Evolutionary conservation across 2,888 invertebrate genomes (phyloP), one percentile per base, ranked within the genome.

Genomic region (Candidula unifasciata): DNA sequence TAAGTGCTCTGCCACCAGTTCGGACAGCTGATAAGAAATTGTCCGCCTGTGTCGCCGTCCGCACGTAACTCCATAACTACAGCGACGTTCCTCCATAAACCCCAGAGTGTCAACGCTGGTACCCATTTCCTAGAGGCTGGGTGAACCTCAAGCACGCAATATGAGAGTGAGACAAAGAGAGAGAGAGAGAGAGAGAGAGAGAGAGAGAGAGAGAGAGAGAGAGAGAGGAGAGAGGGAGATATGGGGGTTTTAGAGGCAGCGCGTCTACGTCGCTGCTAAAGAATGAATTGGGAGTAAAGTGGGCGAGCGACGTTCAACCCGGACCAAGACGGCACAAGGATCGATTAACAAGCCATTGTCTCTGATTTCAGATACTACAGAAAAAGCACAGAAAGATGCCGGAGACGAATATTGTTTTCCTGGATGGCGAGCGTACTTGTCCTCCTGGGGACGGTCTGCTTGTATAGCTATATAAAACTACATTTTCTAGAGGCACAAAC

Each of bases 131-230:
- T n/a, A n/a, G n/a, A n/a, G n/a, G n/a, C n/a, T n/a, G n/a, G n/a
- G n/a, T n/a, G n/a, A n/a, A n/a, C n/a, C n/a, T n/a, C n/a, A n/a
- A n/a, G n/a, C n/a, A n/a, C n/a, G n/a, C n/a, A n/a, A n/a, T n/a
- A n/a, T n/a, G n/a, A n/a, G n/a, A n/a, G n/a, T n/a, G n/a, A n/a
- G n/a, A n/a, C n/a, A n/a, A n/a, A n/a, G 30, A 24, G 33, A 6
- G 69, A 24, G 33, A 8, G 69, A 69, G 69, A 33, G 69, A 33
- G 35, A 69, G 69, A 33, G 69, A 69, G 69, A 69, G 33, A 69
- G 24, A 69, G 33, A 69, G 10, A 33, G 35, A 33, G 8, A 6
- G 33, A 24, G 30, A 69, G 30, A 18, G 13, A 21, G n/a, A 21
- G 24, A 16, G 21, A 27, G 30, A 33, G 44, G 54, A 76, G 52